Evolutionary conservation across 2,797 vertebrate species (phyloP), one percentile per base, ranked within the genome.

Genomic region (Dendrocincla tyrannina): DNA sequence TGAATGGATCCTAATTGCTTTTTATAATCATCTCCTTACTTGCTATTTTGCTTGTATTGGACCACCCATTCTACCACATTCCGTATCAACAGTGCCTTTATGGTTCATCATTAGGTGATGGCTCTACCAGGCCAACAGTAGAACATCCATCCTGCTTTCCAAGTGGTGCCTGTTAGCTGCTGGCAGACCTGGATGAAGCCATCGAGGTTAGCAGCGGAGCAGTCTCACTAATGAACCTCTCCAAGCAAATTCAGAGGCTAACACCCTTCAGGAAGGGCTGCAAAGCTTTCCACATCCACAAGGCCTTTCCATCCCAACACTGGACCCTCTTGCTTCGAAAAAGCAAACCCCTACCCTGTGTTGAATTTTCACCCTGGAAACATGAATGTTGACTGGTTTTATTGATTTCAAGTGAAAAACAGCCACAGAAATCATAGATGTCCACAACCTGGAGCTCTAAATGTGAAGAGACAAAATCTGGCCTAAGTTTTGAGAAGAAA

Each of bases 191-290:
- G 20, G 41, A 16, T 11, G 17, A 72, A 55, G 15, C 28, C 23
- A 6, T 1, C 28, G 28, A 42, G 10, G 25, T 64, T 59, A 42
- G 37, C 1, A 16, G 42, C 39, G 35, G 17, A 91, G 25, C 1
- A 0, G 1, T 49, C 49, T 82, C 17, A 10, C n/a, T 42, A 33
- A 67, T 0, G 0, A 91, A n/a, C 44, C 16, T 42, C 35, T 75
- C 20, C 50, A 78, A 23, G 53, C n/a, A 7, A 47, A 46, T 50
- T 53, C 11, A 78, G 66, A 68, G 18, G 8, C 15, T 32, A 15
- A 32, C 28, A 44, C 5, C 23, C 6, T 72, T 46, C 35, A 28
- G 37, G 25, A 88, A 85, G 9, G 17, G 8, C 32, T 80, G 32
- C 44, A 67, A 67, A 77, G 13, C 10, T 74, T 72, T 28, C 13